Evolutionary conservation across 1,140 invertebrate genomes (phyloP).

Genomic region (Neodiprion lecontei): DNA sequence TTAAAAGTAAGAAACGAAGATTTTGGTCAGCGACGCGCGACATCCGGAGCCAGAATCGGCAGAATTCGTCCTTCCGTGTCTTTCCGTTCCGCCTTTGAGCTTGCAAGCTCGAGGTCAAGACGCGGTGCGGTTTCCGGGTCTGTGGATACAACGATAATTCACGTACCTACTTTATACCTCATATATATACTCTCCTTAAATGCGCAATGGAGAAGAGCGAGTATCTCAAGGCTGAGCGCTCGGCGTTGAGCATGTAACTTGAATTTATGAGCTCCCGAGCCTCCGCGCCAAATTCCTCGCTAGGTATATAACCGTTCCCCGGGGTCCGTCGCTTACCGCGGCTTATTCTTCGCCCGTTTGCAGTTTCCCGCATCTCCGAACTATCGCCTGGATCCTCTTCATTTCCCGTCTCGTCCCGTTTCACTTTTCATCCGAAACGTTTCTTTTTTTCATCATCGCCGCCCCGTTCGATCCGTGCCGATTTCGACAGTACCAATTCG

Average conservation of each 20-base stretch:
- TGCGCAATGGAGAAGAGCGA: background rate
- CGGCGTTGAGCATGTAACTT: slow-evolving; percentile 38
- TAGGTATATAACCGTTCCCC: slow-evolving; percentile 33
- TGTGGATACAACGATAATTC: background rate
- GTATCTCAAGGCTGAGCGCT: background rate
- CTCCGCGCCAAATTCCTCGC: slow-evolving; percentile 40
- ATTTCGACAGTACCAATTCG: no score
- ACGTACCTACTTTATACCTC: background rate
- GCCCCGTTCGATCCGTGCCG: no score
- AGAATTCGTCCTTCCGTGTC: no score
- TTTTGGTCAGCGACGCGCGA: no score
- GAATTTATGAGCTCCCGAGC: slow-evolving; percentile 47
- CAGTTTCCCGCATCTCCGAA: background rate
- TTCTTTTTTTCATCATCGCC: no score
- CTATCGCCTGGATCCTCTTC: background rate
- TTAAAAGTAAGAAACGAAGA: no score
- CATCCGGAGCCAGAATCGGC: no score
- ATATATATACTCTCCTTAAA: background rate
- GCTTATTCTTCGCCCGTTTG: slow-evolving; percentile 17
- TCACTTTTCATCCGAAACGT: no score
- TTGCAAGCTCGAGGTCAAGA: no score
- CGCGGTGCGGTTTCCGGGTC: no score
- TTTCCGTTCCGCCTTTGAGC: no score
- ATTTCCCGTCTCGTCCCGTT: no score
- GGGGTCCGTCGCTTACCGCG: slow-evolving; percentile 41